phyloP scores from a whole-genome alignment of 2,888 invertebrate species.

The Drosophila niveifrons region DNA sequence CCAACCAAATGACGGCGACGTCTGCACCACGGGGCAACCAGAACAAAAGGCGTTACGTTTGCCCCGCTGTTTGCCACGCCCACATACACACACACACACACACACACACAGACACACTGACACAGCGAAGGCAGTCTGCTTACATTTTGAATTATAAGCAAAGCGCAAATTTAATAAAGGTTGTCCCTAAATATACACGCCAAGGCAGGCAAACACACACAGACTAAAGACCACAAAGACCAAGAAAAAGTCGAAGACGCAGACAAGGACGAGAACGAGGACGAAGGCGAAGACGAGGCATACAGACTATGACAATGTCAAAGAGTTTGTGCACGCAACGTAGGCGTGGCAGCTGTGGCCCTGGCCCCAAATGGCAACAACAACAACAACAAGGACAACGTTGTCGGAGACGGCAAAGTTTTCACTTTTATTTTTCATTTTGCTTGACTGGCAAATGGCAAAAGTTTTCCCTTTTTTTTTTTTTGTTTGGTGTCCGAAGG shows the following conservation, averaged over 20 bases:
- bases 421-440: slow-evolving; percentile 63
- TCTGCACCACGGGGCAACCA: slow-evolving; percentile 59
- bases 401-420: slow-evolving; percentile 59
- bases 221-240: slow-evolving; percentile 22
- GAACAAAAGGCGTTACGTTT: slow-evolving; percentile 46
- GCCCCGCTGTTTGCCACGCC: slow-evolving; percentile 32
- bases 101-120: slow-evolving; percentile 15
- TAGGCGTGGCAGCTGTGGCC: slow-evolving; percentile 68
- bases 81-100: slow-evolving; percentile 22
- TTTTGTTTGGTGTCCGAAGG: too few species aligned
- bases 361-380: slow-evolving; percentile 29
- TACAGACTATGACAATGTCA: slow-evolving; percentile 78
- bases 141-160: slow-evolving; percentile 80
- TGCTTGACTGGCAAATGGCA: slow-evolving; percentile 69
- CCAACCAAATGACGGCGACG: slow-evolving; percentile 73
- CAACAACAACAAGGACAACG: slow-evolving; percentile 32
- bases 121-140: slow-evolving; percentile 46
- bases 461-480: slow-evolving; percentile 52
- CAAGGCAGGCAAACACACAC: slow-evolving; percentile 18
- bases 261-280: neutral
- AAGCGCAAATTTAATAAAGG: slow-evolving; percentile 78
- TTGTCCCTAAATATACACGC: slow-evolving; percentile 61
- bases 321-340: slow-evolving; percentile 80
- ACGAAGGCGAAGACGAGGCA: slow-evolving; percentile 35
- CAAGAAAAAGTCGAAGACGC: neutral